Evolutionary conservation across 2,113 vertebrate species (phyloP).

Genomic region (Theristicus caerulescens): DNA sequence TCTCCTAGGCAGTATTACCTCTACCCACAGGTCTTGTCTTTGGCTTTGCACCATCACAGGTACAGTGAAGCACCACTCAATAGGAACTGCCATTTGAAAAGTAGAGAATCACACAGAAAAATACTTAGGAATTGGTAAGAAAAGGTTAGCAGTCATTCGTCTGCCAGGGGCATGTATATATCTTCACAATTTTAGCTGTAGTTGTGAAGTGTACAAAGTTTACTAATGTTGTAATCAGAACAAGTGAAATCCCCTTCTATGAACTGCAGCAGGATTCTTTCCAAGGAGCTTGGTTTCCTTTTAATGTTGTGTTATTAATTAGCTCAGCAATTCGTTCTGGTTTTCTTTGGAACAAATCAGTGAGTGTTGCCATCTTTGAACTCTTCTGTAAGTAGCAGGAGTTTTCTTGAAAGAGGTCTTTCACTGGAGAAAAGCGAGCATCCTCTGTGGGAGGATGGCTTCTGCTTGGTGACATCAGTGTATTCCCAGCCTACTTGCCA

Average conservation of each 20-base stretch:
- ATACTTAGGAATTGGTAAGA: background rate
- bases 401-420: background rate
- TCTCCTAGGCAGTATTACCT: background rate
- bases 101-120: rapidly evolving
- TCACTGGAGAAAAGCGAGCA: background rate
- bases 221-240: background rate
- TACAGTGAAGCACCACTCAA: background rate
- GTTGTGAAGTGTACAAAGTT: background rate
- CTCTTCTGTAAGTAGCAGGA: background rate
- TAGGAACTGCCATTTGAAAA: background rate
- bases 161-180: background rate
- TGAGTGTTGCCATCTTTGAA: background rate
- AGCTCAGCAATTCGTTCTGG: conserved; percentile 1
- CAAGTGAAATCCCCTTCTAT: background rate
- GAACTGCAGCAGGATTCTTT: conserved; percentile 11
- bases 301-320: conserved; percentile 36
- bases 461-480: background rate
- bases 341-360: conserved; percentile 1
- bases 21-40: background rate
- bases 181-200: background rate
- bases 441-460: background rate
- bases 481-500: background rate
- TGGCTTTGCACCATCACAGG: background rate
- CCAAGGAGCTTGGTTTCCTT: conserved; percentile 14
- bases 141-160: background rate